phyloP scores from a whole-genome alignment of 2,113 vertebrate genomes.

The Dromiciops gliroides region DNA sequence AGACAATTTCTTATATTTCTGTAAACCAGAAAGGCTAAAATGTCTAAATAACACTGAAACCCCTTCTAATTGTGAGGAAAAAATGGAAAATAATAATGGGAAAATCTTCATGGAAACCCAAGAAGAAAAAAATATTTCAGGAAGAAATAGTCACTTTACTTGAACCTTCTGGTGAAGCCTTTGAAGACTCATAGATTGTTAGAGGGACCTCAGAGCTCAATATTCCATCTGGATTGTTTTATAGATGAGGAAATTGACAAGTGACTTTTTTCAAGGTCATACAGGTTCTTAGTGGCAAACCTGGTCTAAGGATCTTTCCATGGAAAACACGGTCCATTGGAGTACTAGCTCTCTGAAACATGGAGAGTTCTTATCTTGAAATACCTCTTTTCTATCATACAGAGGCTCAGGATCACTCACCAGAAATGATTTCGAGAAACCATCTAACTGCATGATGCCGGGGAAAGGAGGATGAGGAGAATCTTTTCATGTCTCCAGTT shows the following conservation, averaged over 20 bases:
- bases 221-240: not conserved
- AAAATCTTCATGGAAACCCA: constrained; percentile 23
- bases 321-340: not conserved
- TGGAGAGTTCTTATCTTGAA: not conserved
- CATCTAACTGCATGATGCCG: not conserved
- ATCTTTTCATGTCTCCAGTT: not conserved
- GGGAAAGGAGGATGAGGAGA: not conserved
- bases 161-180: not conserved
- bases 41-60: constrained; percentile 35
- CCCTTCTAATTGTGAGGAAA: constrained; percentile 17
- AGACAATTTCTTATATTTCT: constrained; percentile 28
- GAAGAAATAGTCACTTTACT: not conserved
- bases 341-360: not conserved
- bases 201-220: not conserved
- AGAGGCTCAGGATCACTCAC: not conserved
- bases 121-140: constrained; percentile 30
- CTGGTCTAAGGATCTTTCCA: not conserved
- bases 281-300: not conserved
- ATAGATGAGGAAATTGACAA: not conserved
- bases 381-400: no score
- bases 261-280: not conserved
- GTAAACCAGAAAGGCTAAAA: constrained; percentile 38
- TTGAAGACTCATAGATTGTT: not conserved
- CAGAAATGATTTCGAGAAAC: not conserved
- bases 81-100: constrained; percentile 2